These are phyloP conservation scores for Brenthis hecate DNA, from an alignment of 2,888 invertebrate species.

Conservation along the genomic window DNA sequence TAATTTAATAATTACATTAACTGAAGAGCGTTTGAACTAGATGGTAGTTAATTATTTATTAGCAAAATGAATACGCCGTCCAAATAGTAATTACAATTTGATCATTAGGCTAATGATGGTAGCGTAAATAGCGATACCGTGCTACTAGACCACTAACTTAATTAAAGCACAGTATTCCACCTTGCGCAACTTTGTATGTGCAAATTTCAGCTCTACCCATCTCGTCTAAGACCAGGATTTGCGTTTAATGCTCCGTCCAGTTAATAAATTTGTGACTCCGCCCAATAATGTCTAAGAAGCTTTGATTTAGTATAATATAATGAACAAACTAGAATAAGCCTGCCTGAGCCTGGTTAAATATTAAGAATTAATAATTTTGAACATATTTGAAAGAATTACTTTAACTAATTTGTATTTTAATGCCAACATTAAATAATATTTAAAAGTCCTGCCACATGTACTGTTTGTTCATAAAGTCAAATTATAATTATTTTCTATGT, in stretches of 20 bases:
- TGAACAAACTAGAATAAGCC: background rate
- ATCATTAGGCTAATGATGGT: conserved; percentile 60
- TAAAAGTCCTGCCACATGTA: too few species aligned
- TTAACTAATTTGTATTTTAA: too few species aligned
- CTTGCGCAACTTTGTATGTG: conserved; percentile 21
- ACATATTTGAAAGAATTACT: too few species aligned
- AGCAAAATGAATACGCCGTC: conserved; percentile 16
- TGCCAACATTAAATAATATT: too few species aligned
- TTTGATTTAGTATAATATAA: background rate
- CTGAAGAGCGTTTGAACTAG: conserved; percentile 16
- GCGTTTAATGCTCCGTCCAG: conserved; percentile 15
- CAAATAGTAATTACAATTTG: conserved; percentile 45
- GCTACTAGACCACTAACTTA: conserved; percentile 64
- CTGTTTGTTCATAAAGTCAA: too few species aligned
- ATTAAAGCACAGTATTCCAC: conserved; percentile 49
- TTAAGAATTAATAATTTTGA: too few species aligned
- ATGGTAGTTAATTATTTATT: conserved; percentile 19
- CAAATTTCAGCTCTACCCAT: conserved; percentile 30
- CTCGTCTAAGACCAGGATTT: conserved; percentile 34
- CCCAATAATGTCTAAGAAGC: conserved; percentile 2
- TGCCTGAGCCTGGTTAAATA: background rate
- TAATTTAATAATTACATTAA: background rate
- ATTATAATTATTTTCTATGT: too few species aligned
- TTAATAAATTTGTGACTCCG: conserved; percentile 33
- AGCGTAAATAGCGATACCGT: conserved; percentile 60